A percentile compares a stretch with the other conserved stretches of the same genome.
phyloP scores from a whole-genome alignment of 1,140 invertebrate species.

The Aricia agestis region DNA sequence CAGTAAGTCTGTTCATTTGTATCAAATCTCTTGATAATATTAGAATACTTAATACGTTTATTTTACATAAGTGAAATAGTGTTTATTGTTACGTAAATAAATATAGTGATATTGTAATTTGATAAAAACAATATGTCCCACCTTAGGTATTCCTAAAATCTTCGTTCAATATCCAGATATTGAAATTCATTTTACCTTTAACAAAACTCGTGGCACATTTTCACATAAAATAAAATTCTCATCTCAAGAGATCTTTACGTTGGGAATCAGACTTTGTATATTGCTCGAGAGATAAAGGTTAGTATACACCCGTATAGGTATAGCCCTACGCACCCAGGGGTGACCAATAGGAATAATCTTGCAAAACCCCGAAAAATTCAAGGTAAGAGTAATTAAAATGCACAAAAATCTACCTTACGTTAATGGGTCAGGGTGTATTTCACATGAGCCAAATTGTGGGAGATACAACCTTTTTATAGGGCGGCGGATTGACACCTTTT shows the following conservation, averaged over 20 bases:
- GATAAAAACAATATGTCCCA: too few species aligned
- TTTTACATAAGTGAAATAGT: too few species aligned
- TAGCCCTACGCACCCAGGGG: slow-evolving; percentile 51
- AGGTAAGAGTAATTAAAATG: neutral
- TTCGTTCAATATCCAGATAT: too few species aligned
- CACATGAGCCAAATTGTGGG: neutral
- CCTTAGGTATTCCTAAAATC: too few species aligned
- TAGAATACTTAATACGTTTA: too few species aligned
- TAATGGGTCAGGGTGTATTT: neutral
- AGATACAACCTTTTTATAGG: neutral
- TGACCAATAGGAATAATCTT: slow-evolving; percentile 57
- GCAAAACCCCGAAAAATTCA: slow-evolving; percentile 6
- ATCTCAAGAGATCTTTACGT: slow-evolving; percentile 5
- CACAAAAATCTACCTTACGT: neutral
- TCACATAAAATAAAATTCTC: neutral
- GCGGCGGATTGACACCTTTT: slow-evolving; percentile 60
- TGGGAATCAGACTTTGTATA: slow-evolving; percentile 3
- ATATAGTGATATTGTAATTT: too few species aligned
- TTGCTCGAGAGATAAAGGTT: slow-evolving; percentile 18
- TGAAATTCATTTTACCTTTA: too few species aligned
- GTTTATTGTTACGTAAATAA: too few species aligned
- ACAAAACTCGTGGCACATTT: too few species aligned
- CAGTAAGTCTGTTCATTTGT: too few species aligned
- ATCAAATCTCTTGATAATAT: too few species aligned
- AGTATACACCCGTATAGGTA: slow-evolving; percentile 53